Conservation (phyloP, 2,113 vertebrate genomes). For the Podarcis cretensis region DNA sequence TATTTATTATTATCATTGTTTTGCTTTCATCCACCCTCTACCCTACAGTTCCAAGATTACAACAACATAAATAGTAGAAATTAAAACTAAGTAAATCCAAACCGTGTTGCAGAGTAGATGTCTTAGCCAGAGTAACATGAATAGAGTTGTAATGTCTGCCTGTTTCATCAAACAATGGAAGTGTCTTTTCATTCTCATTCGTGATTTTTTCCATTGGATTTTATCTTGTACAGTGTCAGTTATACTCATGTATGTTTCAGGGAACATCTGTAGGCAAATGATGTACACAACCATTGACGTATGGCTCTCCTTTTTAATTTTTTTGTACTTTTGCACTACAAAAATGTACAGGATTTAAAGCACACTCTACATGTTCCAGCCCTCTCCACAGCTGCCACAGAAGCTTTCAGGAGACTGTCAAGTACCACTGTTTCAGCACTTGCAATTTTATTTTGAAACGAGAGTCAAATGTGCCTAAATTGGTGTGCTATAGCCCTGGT, state of each 20-base stretch:
- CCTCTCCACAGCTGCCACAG: background rate
- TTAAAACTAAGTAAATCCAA: too few relatives aligned
- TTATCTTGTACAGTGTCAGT: background rate
- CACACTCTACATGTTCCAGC: too few relatives aligned
- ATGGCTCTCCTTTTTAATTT: background rate
- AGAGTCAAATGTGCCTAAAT: background rate
- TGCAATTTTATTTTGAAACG: background rate
- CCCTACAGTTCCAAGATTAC: background rate
- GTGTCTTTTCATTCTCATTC: background rate
- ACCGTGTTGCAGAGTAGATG: background rate
- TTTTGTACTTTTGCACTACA: background rate
- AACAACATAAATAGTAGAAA: too few relatives aligned
- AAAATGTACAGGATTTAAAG: background rate
- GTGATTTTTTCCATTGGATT: background rate
- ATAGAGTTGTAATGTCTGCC: too few relatives aligned
- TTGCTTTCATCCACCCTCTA: too few relatives aligned
- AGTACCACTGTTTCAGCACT: background rate
- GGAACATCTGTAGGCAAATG: background rate
- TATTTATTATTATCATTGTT: too few relatives aligned
- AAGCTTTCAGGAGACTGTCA: background rate
- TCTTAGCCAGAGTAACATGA: background rate
- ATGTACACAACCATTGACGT: background rate
- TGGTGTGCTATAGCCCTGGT: background rate
- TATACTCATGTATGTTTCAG: background rate
- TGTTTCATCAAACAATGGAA: background rate